These are phyloP conservation scores for Muscidifurax raptorellus DNA, from an alignment of 1,140 invertebrate genomes.

Conservation along the genomic window DNA sequence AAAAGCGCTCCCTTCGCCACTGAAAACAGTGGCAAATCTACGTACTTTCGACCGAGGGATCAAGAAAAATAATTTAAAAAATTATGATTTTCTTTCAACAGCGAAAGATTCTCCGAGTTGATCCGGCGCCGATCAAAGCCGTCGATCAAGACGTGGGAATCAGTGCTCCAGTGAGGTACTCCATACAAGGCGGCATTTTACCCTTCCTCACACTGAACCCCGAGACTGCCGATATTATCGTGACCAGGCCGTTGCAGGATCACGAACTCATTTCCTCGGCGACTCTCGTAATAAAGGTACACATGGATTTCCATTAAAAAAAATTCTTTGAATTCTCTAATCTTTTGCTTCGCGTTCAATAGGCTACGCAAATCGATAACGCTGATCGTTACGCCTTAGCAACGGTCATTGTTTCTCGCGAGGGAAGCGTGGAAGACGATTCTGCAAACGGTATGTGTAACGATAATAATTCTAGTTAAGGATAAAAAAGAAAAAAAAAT, in stretches of 20 bases:
- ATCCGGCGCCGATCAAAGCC: conserved; percentile 81
- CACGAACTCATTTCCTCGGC: conserved; percentile 81
- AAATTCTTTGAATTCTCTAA: not conserved
- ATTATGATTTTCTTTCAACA: conserved; percentile 60
- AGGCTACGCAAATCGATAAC: conserved; percentile 93
- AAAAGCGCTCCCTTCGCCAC: too few species aligned
- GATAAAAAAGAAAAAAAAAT: not conserved
- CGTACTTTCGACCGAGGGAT: too few species aligned
- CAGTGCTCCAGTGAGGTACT: conserved; percentile 84
- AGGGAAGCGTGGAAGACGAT: conserved; percentile 68
- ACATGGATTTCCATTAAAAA: conserved; percentile 19
- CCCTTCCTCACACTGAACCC: conserved; percentile 76
- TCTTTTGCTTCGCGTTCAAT: not conserved
- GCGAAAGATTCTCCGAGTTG: conserved; percentile 77
- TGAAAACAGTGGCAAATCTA: too few species aligned
- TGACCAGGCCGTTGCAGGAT: conserved; percentile 79
- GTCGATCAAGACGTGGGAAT: conserved; percentile 89
- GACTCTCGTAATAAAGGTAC: conserved; percentile 84
- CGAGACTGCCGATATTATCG: conserved; percentile 78
- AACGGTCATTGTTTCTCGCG: conserved; percentile 83
- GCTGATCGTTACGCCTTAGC: conserved; percentile 90
- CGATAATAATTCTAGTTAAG: conserved; percentile 39
- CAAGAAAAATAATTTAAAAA: too few species aligned
- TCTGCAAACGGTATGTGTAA: conserved; percentile 66
- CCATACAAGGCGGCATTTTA: conserved; percentile 74